phyloP scores from a whole-genome alignment of 2,888 invertebrate genomes.

The Epinotia nisella region DNA sequence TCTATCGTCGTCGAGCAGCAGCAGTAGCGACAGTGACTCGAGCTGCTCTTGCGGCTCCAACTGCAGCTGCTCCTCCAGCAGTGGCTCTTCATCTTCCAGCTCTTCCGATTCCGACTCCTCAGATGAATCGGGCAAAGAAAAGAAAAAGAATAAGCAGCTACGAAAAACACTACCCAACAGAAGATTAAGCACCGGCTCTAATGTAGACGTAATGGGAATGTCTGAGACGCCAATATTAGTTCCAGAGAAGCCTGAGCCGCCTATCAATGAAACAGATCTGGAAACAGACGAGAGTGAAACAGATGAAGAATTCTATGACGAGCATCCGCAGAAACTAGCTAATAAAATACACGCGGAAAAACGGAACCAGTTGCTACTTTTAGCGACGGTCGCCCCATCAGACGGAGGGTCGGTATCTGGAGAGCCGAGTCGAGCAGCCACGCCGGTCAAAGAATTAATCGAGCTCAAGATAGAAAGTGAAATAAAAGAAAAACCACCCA shows the following conservation, averaged over 20 bases:
- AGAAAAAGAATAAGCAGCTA: slow-evolving; percentile 74
- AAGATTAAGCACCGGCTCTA: slow-evolving; percentile 79
- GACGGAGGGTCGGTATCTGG: slow-evolving; percentile 84
- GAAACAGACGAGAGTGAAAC: slow-evolving; percentile 94
- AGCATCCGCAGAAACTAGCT: slow-evolving; percentile 90
- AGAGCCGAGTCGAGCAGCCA: slow-evolving; percentile 87
- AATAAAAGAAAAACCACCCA: slow-evolving; percentile 65
- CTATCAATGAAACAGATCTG: slow-evolving; percentile 92
- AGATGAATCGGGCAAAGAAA: slow-evolving; percentile 71
- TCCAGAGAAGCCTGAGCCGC: slow-evolving; percentile 83
- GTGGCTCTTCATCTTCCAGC: slow-evolving; percentile 88
- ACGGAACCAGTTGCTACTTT: slow-evolving; percentile 87
- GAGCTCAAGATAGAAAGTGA: slow-evolving; percentile 66
- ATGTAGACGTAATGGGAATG: slow-evolving; percentile 81
- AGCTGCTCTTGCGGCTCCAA: slow-evolving; percentile 93
- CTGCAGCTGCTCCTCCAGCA: slow-evolving; percentile 91
- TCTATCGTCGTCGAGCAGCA: slow-evolving; percentile 89
- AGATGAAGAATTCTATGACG: slow-evolving; percentile 95
- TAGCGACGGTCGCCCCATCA: slow-evolving; percentile 86
- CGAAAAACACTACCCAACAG: slow-evolving; percentile 71
- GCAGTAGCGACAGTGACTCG: slow-evolving; percentile 90
- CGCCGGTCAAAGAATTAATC: slow-evolving; percentile 79
- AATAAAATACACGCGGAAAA: slow-evolving; percentile 90
- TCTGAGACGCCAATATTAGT: slow-evolving; percentile 78
- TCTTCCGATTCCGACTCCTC: slow-evolving; percentile 81